Evolutionary conservation across 1,140 invertebrate species (phyloP).

Genomic region (Zaprionus camerounensis): DNA sequence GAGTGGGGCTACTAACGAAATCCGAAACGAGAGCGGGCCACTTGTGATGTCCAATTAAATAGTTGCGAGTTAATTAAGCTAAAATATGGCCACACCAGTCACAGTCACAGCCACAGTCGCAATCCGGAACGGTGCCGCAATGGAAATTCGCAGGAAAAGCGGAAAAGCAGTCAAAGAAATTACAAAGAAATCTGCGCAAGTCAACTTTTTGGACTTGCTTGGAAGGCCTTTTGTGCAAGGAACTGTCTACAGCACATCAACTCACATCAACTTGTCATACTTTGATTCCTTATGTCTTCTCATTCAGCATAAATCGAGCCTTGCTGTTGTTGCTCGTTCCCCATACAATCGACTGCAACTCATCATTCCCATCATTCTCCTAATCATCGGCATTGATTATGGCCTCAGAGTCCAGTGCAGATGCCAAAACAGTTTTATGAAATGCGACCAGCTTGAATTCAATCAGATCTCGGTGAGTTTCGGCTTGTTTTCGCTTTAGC

Average conservation of each 20-base stretch:
- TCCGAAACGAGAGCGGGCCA: conserved; percentile 52
- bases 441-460: too few species aligned
- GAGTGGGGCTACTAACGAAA: not conserved
- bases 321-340: too few species aligned
- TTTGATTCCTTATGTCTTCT: too few species aligned
- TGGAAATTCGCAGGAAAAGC: not conserved
- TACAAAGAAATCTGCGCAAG: not conserved
- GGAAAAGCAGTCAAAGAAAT: not conserved
- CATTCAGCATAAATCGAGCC: too few species aligned
- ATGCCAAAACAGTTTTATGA: not conserved
- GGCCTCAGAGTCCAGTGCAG: not conserved
- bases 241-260: too few species aligned
- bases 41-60: conserved; percentile 66
- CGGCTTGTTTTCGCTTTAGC: not conserved
- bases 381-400: not conserved
- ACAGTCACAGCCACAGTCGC: not conserved
- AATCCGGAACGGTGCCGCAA: not conserved
- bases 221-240: too few species aligned
- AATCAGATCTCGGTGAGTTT: not conserved
- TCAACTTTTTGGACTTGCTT: too few species aligned
- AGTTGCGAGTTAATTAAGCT: conserved; percentile 77
- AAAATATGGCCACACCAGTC: conserved; percentile 56
- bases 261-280: too few species aligned
- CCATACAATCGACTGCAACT: too few species aligned
- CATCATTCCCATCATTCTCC: too few species aligned